These are phyloP conservation scores for Trachymyrmex cornetzi DNA, from an alignment of 1,140 invertebrate genomes.

Conservation along the genomic window DNA sequence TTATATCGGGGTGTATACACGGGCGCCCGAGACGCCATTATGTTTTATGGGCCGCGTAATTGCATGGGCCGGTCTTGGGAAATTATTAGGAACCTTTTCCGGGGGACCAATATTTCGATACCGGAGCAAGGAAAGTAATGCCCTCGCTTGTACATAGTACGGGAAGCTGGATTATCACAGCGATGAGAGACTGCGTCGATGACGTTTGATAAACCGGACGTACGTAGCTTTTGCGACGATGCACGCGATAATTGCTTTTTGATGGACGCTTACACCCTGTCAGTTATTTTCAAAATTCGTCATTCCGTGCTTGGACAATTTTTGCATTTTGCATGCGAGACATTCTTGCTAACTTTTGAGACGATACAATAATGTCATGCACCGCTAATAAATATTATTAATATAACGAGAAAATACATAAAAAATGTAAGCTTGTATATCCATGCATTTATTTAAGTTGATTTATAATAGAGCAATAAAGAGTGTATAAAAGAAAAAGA, in stretches of 20 bases:
- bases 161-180: conserved; percentile 31
- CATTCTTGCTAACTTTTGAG: background rate
- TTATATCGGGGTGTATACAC: conserved; percentile 53
- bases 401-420: background rate
- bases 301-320: background rate
- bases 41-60: conserved; percentile 67
- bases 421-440: background rate
- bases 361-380: background rate
- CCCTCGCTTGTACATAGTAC: background rate
- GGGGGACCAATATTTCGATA: conserved; percentile 49
- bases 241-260: conserved; percentile 49
- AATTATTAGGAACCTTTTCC: conserved; percentile 64
- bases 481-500: background rate
- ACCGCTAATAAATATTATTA: background rate
- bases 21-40: conserved; percentile 58
- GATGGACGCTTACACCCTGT: background rate
- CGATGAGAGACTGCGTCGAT: background rate
- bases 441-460: background rate
- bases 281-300: conserved; percentile 21
- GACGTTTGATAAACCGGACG: conserved; percentile 37
- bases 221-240: background rate
- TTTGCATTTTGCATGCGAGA: background rate
- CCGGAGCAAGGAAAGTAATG: conserved; percentile 33
- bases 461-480: background rate
- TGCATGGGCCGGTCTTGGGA: conserved; percentile 50